Evolutionary conservation across 2,888 invertebrate genomes (phyloP).

Genomic region (Pterostichus niger): DNA sequence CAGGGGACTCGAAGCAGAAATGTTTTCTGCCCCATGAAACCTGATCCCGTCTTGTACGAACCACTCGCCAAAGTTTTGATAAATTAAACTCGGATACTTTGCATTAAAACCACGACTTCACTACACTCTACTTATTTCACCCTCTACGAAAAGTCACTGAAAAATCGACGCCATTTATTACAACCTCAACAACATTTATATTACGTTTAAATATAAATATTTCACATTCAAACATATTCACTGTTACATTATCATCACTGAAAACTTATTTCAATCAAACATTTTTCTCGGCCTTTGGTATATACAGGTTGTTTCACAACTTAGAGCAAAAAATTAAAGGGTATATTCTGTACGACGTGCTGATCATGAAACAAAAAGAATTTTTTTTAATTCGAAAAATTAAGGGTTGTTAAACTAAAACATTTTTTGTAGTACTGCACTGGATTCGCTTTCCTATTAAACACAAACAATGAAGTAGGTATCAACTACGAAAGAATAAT

Average conservation of each 20-base stretch:
- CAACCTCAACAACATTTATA: conserved; percentile 2
- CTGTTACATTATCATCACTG: not conserved
- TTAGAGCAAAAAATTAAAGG: too few species aligned
- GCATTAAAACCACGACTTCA: conserved; percentile 42
- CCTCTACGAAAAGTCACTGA: conserved; percentile 10
- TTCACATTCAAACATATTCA: not conserved
- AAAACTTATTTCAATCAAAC: too few species aligned
- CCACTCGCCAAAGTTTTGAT: conserved; percentile 40
- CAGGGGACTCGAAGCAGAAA: conserved; percentile 34
- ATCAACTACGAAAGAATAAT: too few species aligned
- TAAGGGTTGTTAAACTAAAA: too few species aligned
- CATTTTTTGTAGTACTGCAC: too few species aligned
- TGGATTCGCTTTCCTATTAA: too few species aligned
- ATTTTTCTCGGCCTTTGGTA: too few species aligned
- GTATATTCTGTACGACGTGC: too few species aligned
- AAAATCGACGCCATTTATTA: conserved; percentile 44
- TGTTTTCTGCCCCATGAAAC: conserved; percentile 50
- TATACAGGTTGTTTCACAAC: too few species aligned
- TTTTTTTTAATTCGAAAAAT: too few species aligned
- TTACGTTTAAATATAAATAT: not conserved
- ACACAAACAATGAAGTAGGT: too few species aligned
- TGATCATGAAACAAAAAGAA: too few species aligned
- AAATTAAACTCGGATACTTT: conserved; percentile 52
- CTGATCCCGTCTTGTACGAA: conserved; percentile 19
- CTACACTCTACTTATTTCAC: conserved; percentile 44